phyloP scores from a whole-genome alignment of 2,797 vertebrate genomes.

The Galagoides demidoff region DNA sequence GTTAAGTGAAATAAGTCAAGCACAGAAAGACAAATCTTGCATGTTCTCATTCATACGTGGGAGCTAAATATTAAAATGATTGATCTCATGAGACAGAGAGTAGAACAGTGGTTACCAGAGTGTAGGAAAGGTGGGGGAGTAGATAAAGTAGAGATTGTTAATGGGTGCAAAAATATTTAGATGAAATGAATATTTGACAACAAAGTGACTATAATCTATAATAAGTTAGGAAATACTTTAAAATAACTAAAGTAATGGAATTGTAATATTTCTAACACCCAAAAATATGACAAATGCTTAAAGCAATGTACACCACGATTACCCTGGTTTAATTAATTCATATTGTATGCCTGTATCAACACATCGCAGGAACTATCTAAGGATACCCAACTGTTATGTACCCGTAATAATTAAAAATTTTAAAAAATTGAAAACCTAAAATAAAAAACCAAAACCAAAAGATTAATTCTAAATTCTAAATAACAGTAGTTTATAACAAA shows the following conservation, averaged over 20 bases:
- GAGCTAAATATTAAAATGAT: neutral
- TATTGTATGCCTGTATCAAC: neutral
- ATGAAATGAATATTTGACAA: neutral
- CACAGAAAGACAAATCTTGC: neutral
- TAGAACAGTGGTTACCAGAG: neutral
- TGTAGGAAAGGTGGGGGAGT: neutral
- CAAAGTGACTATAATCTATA: neutral
- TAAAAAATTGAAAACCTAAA: neutral
- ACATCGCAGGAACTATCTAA: neutral
- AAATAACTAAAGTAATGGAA: neutral
- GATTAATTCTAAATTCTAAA: slow-evolving; percentile 72
- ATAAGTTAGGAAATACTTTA: neutral
- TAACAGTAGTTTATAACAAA: slow-evolving; percentile 66
- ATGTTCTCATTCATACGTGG: neutral
- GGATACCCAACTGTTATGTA: neutral
- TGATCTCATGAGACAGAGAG: neutral
- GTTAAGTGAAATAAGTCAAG: neutral
- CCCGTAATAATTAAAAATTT: neutral
- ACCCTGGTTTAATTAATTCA: neutral
- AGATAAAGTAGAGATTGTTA: neutral
- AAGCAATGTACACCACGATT: neutral
- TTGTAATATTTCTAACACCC: neutral
- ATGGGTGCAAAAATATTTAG: neutral
- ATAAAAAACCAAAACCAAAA: neutral
- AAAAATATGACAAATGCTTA: neutral